Conservation (phyloP, 2,113 vertebrate species). For the Mystacornis crossleyi region DNA sequence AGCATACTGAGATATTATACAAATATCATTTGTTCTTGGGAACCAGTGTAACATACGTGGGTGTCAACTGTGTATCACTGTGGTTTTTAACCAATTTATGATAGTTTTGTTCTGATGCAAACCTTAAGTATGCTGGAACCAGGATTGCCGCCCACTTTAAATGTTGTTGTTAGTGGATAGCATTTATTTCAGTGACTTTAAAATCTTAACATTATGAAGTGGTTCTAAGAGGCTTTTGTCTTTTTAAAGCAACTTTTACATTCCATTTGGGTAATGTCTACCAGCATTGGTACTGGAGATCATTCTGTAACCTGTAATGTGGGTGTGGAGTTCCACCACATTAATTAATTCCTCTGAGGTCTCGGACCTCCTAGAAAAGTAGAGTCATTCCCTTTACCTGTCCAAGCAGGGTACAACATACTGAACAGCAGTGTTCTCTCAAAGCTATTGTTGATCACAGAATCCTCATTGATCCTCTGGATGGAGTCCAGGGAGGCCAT, state of each 20-base stretch:
- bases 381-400: not conserved
- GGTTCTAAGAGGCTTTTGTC: constrained; percentile 1
- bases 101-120: constrained; percentile 51
- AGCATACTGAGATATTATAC: not conserved
- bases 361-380: not conserved
- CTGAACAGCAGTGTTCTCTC: not conserved
- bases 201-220: not conserved
- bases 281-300: not conserved
- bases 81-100: constrained; percentile 58
- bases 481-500: not conserved
- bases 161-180: constrained; percentile 31
- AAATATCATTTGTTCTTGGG: constrained; percentile 46
- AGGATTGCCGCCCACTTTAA: constrained; percentile 39
- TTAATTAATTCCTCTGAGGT: not conserved
- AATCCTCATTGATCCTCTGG: not conserved
- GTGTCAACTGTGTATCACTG: constrained; percentile 2
- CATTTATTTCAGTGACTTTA: constrained; percentile 36
- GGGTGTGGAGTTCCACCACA: rapidly evolving
- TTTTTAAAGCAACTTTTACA: not conserved
- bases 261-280: not conserved
- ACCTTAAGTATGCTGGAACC: constrained; percentile 27
- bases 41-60: constrained; percentile 26
- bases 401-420: not conserved
- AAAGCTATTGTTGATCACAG: not conserved
- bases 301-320: not conserved